Conservation (phyloP, 2,113 vertebrate species). For the Tupaia tana region DNA sequence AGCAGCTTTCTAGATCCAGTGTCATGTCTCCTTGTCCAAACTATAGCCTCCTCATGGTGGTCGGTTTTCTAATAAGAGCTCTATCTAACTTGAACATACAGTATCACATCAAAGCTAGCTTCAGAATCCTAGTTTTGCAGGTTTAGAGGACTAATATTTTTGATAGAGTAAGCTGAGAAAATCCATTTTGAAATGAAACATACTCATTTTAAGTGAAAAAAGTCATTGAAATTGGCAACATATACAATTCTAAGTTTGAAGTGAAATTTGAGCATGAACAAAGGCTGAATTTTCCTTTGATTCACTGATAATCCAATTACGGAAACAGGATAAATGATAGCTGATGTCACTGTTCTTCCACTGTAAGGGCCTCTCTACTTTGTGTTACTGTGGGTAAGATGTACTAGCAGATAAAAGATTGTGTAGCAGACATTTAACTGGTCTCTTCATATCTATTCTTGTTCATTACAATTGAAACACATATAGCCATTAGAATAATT, state of each 20-base stretch:
- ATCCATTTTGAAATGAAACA: constrained; percentile 17
- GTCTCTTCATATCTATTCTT: background rate
- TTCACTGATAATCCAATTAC: background rate
- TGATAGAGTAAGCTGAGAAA: background rate
- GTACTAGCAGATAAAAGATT: background rate
- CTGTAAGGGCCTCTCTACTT: background rate
- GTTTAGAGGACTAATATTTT: background rate
- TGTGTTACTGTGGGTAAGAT: background rate
- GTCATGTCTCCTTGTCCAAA: background rate
- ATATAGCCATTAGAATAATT: background rate
- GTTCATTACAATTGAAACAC: background rate
- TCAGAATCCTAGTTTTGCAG: background rate
- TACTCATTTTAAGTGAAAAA: background rate
- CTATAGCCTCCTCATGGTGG: background rate
- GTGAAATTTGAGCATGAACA: background rate
- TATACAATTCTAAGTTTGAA: background rate
- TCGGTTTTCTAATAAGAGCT: background rate
- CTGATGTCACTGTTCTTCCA: background rate
- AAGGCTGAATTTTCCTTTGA: background rate
- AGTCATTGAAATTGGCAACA: background rate
- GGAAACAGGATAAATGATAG: background rate
- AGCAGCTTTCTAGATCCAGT: background rate
- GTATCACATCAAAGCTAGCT: background rate
- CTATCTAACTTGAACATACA: background rate
- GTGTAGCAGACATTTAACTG: background rate